These are phyloP conservation scores for Cyprinodon diabolis DNA, from an alignment of 2,797 vertebrate species.

Conservation along the genomic window DNA sequence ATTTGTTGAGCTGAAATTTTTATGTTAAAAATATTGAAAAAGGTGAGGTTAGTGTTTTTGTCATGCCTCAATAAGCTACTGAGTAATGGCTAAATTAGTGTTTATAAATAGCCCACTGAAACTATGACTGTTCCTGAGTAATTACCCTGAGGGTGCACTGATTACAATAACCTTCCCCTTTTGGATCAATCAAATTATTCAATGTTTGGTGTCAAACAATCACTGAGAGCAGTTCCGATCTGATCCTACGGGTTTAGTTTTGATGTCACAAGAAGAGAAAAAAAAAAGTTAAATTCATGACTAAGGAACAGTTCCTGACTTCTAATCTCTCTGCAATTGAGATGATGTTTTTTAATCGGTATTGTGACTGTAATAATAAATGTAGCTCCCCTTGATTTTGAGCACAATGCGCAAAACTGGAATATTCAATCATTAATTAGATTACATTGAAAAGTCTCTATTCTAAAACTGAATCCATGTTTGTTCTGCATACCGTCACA, in stretches of 20 bases:
- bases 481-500: not conserved
- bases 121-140: constrained; percentile 56
- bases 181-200: not conserved
- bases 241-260: not conserved
- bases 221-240: not conserved
- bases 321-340: too few relatives aligned
- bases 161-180: not conserved
- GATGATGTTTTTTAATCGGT: too few relatives aligned
- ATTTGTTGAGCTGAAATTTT: not conserved
- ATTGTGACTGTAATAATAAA: too few relatives aligned
- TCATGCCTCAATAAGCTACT: constrained; percentile 6
- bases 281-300: not conserved
- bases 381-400: not conserved
- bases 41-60: not conserved
- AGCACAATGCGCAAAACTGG: not conserved
- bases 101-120: constrained; percentile 54
- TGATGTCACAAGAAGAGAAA: not conserved
- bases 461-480: too few relatives aligned
- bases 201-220: not conserved
- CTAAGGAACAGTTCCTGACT: too few relatives aligned
- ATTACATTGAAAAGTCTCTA: not conserved
- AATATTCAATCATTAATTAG: too few relatives aligned
- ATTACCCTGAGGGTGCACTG: constrained; percentile 6
- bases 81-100: not conserved
- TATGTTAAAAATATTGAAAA: not conserved